Conservation (phyloP, 2,888 invertebrate species). For the Rotaria sp. region DNA sequence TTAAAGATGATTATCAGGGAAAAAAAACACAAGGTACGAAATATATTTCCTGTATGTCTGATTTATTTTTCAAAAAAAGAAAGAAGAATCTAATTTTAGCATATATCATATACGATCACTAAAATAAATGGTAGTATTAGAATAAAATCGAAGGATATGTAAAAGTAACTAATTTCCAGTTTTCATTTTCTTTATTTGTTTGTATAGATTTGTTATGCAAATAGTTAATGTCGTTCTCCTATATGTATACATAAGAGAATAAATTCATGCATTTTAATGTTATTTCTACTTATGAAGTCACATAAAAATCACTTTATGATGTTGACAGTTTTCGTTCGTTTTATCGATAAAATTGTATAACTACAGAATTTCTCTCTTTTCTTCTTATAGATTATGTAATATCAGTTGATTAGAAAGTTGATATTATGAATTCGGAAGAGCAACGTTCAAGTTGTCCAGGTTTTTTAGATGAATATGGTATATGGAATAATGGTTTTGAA, state of each 20-base stretch:
- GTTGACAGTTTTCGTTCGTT: neutral
- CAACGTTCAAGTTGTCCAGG: conserved; percentile 42
- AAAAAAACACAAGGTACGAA: neutral
- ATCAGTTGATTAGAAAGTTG: neutral
- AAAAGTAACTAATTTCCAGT: neutral
- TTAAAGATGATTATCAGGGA: neutral
- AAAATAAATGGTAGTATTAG: neutral
- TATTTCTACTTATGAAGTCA: conserved; percentile 3
- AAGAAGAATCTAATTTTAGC: neutral
- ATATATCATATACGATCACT: too few relatives aligned
- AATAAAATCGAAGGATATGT: neutral
- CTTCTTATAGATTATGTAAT: neutral
- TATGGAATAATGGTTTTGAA: conserved; percentile 45
- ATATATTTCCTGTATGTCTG: neutral
- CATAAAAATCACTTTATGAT: neutral
- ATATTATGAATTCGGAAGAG: neutral
- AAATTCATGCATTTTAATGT: neutral
- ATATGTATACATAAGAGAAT: neutral
- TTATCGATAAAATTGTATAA: neutral
- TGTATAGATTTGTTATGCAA: neutral
- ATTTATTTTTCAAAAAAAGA: neutral
- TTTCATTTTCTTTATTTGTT: neutral
- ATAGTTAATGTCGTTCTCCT: neutral
- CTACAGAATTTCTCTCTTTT: neutral
- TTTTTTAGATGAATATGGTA: conserved; percentile 43